These are phyloP conservation scores for Amblyjoppa fuscipennis DNA, from an alignment of 2,888 invertebrate genomes.

Conservation along the genomic window DNA sequence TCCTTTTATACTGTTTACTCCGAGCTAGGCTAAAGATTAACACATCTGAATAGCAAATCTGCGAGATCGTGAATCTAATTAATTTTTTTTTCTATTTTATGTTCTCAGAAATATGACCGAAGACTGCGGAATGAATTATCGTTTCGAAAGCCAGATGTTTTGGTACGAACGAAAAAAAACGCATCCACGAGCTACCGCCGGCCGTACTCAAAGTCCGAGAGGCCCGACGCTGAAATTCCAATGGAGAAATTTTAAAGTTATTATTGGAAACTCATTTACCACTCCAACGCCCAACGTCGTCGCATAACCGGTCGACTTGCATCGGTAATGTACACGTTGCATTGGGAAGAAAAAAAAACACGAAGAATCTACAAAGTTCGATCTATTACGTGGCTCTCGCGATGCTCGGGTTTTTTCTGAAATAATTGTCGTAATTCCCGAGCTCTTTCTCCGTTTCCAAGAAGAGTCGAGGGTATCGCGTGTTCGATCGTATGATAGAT, in stretches of 20 bases:
- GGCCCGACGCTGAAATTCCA: constrained; percentile 17
- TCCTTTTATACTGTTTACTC: too few species aligned
- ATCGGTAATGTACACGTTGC: not conserved
- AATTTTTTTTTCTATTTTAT: not conserved
- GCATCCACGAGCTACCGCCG: not conserved
- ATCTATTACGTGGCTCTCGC: constrained; percentile 19
- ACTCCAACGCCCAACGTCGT: not conserved
- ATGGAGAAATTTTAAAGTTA: constrained; percentile 29
- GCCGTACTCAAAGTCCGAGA: not conserved
- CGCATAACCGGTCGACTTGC: not conserved
- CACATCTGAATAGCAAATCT: not conserved
- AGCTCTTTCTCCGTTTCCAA: constrained; percentile 4
- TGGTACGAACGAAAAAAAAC: not conserved
- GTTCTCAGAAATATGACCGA: not conserved
- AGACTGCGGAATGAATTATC: constrained; percentile 12
- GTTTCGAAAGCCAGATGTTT: constrained; percentile 1
- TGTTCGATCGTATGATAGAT: constrained; percentile 15
- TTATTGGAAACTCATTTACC: constrained; percentile 22
- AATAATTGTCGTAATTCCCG: not conserved
- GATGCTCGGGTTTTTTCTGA: constrained; percentile 12
- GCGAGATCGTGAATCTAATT: not conserved
- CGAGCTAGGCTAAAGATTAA: not conserved
- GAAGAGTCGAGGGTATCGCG: constrained; percentile 9
- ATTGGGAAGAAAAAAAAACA: not conserved
- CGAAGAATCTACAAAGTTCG: not conserved